A percentile compares a stretch with the other conserved stretches of the same genome.
Evolutionary conservation across 2,797 vertebrate genomes (phyloP).

Genomic region (Adelosebastes latens): DNA sequence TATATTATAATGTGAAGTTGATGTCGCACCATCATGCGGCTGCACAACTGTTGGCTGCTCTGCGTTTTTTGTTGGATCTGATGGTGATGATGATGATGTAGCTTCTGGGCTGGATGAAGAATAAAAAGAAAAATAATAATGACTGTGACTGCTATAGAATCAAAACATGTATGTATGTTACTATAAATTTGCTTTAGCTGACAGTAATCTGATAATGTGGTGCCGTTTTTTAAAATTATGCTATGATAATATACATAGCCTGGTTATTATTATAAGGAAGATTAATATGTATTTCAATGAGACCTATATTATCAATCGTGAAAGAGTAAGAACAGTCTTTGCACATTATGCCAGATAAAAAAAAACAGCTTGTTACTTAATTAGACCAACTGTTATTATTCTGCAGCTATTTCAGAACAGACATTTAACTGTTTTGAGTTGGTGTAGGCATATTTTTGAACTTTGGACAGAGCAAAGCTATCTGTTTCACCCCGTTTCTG

Average conservation of each 20-base stretch:
- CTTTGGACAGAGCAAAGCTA: too few species aligned
- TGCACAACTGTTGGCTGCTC: not conserved
- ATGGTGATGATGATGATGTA: slow-evolving; percentile 8
- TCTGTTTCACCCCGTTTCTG: too few species aligned
- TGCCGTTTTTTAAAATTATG: not conserved
- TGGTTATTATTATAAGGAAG: not conserved
- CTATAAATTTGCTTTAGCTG: not conserved
- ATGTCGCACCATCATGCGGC: not conserved
- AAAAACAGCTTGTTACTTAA: too few species aligned
- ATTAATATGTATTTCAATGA: not conserved
- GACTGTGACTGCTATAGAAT: not conserved
- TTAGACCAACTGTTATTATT: too few species aligned
- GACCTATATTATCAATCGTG: not conserved
- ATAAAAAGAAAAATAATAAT: not conserved
- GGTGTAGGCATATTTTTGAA: too few species aligned
- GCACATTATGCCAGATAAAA: too few species aligned
- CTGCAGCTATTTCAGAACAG: too few species aligned
- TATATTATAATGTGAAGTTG: slow-evolving; percentile 15
- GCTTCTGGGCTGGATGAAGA: slow-evolving; percentile 45
- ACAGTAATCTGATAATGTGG: not conserved
- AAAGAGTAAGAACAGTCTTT: not conserved
- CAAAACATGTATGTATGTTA: not conserved
- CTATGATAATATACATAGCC: not conserved
- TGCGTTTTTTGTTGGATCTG: not conserved
- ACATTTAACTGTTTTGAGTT: too few species aligned